phyloP scores from a whole-genome alignment of 2,113 vertebrate species.

The Cryptomyrus ogoouensis region DNA sequence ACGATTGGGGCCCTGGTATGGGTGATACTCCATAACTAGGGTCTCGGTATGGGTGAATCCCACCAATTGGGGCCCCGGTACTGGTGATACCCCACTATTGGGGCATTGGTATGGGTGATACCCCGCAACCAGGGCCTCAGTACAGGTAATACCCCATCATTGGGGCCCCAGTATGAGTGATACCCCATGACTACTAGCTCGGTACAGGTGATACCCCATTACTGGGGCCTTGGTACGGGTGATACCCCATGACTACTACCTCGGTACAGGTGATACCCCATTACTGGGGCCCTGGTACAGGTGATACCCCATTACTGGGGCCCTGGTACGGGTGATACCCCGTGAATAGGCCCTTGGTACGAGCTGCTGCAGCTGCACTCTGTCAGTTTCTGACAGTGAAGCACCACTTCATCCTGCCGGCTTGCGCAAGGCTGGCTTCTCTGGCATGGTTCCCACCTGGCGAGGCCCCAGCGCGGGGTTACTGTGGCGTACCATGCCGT shows the following conservation, averaged over 20 bases:
- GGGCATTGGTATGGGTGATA: not conserved
- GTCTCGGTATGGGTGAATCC: not conserved
- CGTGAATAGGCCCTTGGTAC: not conserved
- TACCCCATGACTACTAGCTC: too few relatives aligned
- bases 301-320: not conserved
- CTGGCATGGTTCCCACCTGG: slow-evolving; percentile 12
- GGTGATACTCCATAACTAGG: too few relatives aligned
- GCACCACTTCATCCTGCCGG: not conserved
- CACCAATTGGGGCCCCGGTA: not conserved
- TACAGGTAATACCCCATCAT: not conserved
- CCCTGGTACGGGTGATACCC: not conserved
- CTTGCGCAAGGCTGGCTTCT: slow-evolving; percentile 4
- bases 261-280: too few relatives aligned
- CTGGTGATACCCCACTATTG: not conserved
- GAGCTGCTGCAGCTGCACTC: slow-evolving; percentile 1
- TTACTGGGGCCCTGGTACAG: not conserved
- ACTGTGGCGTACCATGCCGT: slow-evolving; percentile 56
- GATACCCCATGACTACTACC: not conserved
- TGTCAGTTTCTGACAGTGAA: slow-evolving; percentile 2
- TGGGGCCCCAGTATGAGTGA: too few relatives aligned
- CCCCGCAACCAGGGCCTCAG: not conserved
- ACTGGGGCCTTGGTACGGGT: too few relatives aligned
- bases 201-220: too few relatives aligned
- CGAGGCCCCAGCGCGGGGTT: not conserved
- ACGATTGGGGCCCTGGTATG: not conserved